phyloP scores from a whole-genome alignment of 2,888 invertebrate species.

The Neocrepidodera transversa region DNA sequence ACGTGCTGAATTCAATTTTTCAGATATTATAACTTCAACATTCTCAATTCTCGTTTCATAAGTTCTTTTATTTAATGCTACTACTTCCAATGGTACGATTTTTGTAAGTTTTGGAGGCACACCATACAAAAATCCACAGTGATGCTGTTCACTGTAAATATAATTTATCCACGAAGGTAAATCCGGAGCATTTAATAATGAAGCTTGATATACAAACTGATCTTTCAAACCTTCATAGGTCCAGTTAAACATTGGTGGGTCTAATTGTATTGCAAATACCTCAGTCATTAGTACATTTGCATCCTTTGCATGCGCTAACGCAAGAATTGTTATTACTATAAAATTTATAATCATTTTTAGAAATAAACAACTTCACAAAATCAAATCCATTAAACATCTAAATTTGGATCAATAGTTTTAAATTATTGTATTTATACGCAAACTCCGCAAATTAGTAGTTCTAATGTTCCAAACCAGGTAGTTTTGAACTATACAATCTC shows the following conservation, averaged over 20 bases:
- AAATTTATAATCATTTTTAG: constrained; percentile 27
- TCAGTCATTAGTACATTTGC: constrained; percentile 73
- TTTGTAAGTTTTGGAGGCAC: constrained; percentile 72
- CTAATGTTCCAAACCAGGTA: neutral
- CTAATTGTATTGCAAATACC: constrained; percentile 80
- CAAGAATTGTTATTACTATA: constrained; percentile 18
- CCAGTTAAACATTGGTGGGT: constrained; percentile 83
- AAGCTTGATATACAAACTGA: constrained; percentile 77
- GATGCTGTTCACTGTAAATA: constrained; percentile 79
- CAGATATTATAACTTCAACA: constrained; percentile 65
- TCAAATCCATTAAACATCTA: constrained; percentile 26
- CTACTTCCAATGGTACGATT: constrained; percentile 72
- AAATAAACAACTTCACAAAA: neutral
- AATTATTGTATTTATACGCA: constrained; percentile 18
- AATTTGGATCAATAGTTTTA: constrained; percentile 38
- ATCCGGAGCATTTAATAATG: constrained; percentile 80
- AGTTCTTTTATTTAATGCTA: constrained; percentile 78
- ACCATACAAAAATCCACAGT: constrained; percentile 83
- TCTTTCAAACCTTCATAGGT: constrained; percentile 67
- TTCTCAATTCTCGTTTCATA: constrained; percentile 75
- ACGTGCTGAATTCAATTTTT: constrained; percentile 72
- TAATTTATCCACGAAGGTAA: constrained; percentile 87
- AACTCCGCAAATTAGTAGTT: constrained; percentile 7
- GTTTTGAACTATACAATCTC: constrained; percentile 1
- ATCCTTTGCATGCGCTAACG: constrained; percentile 37